Base-by-base conservation (phyloP, 2,113 vertebrate genomes). In the Microcebus lehilahytsara region DNA sequence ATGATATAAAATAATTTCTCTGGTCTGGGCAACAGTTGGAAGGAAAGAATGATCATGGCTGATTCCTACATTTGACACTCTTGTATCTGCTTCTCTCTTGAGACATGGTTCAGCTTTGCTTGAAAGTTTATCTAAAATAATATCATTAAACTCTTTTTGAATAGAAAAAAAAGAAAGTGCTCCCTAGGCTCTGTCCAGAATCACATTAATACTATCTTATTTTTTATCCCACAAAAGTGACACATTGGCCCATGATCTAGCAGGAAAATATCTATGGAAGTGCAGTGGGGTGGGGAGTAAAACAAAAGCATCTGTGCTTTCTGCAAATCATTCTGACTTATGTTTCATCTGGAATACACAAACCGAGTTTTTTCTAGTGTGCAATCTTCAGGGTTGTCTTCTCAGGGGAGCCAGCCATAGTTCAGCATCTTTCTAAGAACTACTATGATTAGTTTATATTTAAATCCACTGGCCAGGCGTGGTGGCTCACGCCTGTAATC, bases 261-360 rank as follows among this genome's bases (percentile, higher is more conserved):
- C 13, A 51, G 40, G 13, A 20, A 94, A 94, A 74, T 37, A 2
- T 42, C 20, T n/a, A 23, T 19, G 20, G 9, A 7, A 10, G 75
- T 22, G n/a, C 0, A 2, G 20, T 16, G 8, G 12, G 3, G 9
- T 19, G 13, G 0, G 0, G 17, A 8, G 23, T 53, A 49, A 74
- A 79, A 60, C 19, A 34, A 49, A 69, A 58, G 12, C 5, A 37
- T 22, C 17, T 51, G 40, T 79, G 9, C 1, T 71, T 96, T 56
- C 6, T 10, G 4, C 11, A 40, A 25, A 2, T 69, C 42, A n/a
- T 62, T 69, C 25, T 46, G 23, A 46, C 6, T 80, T 69, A 27
- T 69, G 23, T 81, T 53, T 64, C 0, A 51, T 40, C 10, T 71
- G 30, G 72, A 51, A 86, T 89, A 2, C 17, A 42, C 8, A 71